A percentile compares a stretch with the other conserved stretches of the same genome.
These are phyloP conservation scores for Odocoileus virginianus DNA, from an alignment of 2,113 vertebrate genomes.

Conservation along the genomic window DNA sequence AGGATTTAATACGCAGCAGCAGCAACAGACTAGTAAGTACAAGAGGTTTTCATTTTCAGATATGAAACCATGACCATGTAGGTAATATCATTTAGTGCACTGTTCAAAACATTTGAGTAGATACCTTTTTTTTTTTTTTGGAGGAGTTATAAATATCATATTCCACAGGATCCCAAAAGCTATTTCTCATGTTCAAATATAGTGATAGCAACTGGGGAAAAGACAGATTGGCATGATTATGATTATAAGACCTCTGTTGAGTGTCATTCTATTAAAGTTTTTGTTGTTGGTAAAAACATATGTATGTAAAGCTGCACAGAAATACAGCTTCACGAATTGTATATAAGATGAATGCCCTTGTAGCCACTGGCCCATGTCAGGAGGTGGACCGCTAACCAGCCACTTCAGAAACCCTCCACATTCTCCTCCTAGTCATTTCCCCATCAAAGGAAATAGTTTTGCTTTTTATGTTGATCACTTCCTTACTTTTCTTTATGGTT, in stretches of 20 bases:
- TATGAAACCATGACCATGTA: not conserved
- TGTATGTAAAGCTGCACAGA: not conserved
- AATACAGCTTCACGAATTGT: not conserved
- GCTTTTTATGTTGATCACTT: not conserved
- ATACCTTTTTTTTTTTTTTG: not conserved
- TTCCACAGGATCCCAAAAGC: not conserved
- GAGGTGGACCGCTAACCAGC: not conserved
- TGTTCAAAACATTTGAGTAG: not conserved
- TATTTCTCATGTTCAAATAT: not conserved
- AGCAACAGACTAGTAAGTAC: conserved; percentile 80
- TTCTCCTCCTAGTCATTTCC: not conserved
- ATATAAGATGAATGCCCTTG: not conserved
- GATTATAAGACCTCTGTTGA: not conserved
- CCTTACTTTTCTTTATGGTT: not conserved
- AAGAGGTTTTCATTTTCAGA: not conserved
- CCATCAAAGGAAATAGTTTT: not conserved
- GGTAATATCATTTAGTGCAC: not conserved
- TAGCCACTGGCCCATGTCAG: not conserved
- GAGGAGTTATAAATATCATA: not conserved
- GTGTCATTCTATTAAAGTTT: not conserved
- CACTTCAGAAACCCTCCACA: not conserved
- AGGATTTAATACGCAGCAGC: conserved; percentile 89
- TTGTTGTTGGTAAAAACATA: conserved; percentile 11
- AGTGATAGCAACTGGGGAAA: not conserved
- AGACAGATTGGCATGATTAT: not conserved